Conservation (phyloP, 92 coral and sea anemone genomes). For the Virgularia gustaviana region DNA sequence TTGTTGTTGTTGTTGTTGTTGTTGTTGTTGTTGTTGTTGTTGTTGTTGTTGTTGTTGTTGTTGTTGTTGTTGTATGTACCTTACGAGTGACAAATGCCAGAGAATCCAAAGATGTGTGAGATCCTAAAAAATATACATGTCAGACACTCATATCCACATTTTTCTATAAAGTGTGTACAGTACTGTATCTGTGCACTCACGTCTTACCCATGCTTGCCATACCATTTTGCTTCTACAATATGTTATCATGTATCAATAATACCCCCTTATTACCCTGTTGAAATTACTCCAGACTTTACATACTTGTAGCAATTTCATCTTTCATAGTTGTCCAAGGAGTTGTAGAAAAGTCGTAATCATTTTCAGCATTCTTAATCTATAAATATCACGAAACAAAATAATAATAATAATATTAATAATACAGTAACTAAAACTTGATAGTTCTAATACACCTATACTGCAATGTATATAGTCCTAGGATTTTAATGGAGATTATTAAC, state of each 20-base stretch:
- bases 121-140: slow-evolving; percentile 43
- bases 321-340: slow-evolving; percentile 89
- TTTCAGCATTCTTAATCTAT: slow-evolving; percentile 31
- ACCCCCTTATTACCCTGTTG: too few species aligned
- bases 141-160: background rate
- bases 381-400: too few species aligned
- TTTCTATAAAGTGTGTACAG: too few species aligned
- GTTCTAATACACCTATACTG: slow-evolving; percentile 23
- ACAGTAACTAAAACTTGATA: too few species aligned
- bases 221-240: too few species aligned
- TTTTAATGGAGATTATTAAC: slow-evolving; percentile 10
- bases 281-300: too few species aligned
- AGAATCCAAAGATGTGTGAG: slow-evolving; percentile 38
- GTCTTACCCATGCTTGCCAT: too few species aligned
- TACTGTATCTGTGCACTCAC: too few species aligned
- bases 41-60: background rate
- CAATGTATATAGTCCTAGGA: slow-evolving; percentile 10
- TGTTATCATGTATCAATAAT: too few species aligned
- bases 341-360: slow-evolving; percentile 79
- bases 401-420: too few species aligned
- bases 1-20: too few species aligned
- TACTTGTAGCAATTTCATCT: slow-evolving; percentile 66
- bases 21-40: background rate
- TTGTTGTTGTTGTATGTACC: background rate
- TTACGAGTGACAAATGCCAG: slow-evolving; percentile 5